These are phyloP conservation scores for Cardiocondyla obscurior DNA, from an alignment of 1,140 invertebrate species.

Conservation along the genomic window DNA sequence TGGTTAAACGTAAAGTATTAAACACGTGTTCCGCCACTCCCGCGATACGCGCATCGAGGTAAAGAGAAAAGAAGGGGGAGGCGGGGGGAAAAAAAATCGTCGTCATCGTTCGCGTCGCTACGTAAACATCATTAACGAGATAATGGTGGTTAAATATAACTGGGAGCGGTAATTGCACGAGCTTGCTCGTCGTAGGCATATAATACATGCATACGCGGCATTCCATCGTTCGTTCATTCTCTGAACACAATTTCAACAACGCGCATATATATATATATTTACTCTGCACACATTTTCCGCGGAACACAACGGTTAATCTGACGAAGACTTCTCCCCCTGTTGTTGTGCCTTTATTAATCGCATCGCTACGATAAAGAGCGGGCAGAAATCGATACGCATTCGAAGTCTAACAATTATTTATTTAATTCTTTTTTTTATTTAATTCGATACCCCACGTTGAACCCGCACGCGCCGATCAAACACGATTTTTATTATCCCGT, in stretches of 20 bases:
- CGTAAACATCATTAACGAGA: constrained; percentile 49
- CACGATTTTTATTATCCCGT: not conserved
- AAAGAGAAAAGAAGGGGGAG: constrained; percentile 1
- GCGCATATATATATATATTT: constrained; percentile 41
- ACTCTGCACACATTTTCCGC: constrained; percentile 42
- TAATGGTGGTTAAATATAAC: constrained; percentile 36
- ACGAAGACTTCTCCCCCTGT: constrained; percentile 57
- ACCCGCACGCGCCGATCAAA: no score
- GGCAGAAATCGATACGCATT: not conserved
- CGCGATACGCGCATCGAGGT: not conserved
- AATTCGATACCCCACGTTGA: no score
- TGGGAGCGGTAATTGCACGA: constrained; percentile 12
- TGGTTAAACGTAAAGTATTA: not conserved
- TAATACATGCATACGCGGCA: constrained; percentile 21
- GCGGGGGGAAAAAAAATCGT: not conserved
- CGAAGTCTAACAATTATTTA: not conserved
- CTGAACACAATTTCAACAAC: constrained; percentile 37
- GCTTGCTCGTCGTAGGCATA: not conserved
- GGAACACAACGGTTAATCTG: constrained; percentile 32
- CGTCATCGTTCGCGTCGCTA: constrained; percentile 24
- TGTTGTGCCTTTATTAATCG: constrained; percentile 63
- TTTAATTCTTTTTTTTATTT: no score
- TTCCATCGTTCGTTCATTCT: constrained; percentile 35
- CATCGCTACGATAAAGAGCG: constrained; percentile 34
- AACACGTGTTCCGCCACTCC: not conserved